Conservation (phyloP, 2,797 vertebrate genomes). For the Tympanoctomys barrerae region DNA sequence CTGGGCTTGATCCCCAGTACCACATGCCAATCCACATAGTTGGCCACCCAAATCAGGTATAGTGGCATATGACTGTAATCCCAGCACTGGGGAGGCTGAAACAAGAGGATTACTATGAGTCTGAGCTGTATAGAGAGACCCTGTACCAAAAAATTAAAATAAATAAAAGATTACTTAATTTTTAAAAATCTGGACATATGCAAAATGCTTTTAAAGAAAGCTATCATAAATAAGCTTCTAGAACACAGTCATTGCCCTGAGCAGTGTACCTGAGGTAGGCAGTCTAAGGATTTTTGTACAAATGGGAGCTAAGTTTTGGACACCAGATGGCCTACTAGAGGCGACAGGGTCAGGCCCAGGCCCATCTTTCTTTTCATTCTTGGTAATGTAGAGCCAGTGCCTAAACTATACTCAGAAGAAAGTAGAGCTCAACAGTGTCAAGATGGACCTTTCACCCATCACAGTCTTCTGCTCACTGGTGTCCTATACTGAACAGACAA, state of each 20-base stretch:
- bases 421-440: neutral
- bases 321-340: neutral
- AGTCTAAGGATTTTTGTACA: neutral
- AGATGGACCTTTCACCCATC: neutral
- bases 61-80: too few relatives aligned
- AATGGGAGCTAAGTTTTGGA: neutral
- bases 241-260: neutral
- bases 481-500: neutral
- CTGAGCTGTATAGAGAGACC: too few relatives aligned
- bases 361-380: neutral
- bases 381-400: neutral
- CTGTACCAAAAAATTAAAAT: too few relatives aligned
- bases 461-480: neutral
- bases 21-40: too few relatives aligned
- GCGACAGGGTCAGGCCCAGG: neutral
- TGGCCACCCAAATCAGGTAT: too few relatives aligned
- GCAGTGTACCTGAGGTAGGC: neutral
- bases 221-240: neutral
- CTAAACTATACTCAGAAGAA: neutral
- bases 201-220: slow-evolving; percentile 31
- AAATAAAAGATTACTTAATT: too few relatives aligned
- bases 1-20: too few relatives aligned
- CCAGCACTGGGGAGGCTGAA: too few relatives aligned
- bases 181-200: neutral
- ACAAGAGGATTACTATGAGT: too few relatives aligned